Conservation (phyloP, 2,888 invertebrate genomes). For the Morpho achilles region DNA sequence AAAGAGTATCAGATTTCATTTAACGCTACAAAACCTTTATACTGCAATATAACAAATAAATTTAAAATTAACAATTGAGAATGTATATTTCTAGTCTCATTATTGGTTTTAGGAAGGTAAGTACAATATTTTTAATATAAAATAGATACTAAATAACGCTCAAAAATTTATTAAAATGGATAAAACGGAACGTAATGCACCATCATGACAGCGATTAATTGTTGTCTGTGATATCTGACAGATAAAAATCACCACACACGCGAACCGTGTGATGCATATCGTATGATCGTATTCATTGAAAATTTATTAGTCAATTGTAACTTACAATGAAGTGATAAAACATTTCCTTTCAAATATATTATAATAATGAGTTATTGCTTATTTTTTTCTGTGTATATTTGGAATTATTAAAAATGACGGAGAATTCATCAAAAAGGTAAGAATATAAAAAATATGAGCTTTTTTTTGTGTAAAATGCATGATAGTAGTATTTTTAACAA, state of each 20-base stretch:
- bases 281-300: conserved; percentile 11
- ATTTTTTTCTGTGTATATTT: conserved; percentile 38
- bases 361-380: conserved; percentile 50
- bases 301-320: conserved; percentile 5
- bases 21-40: not conserved
- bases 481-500: not conserved
- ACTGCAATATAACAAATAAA: too few species aligned
- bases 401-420: conserved; percentile 60
- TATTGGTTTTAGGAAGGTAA: too few species aligned
- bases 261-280: conserved; percentile 33
- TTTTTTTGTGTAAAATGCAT: too few species aligned
- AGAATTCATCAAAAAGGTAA: conserved; percentile 74
- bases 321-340: conserved; percentile 27
- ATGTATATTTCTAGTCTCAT: too few species aligned
- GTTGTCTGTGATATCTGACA: conserved; percentile 30
- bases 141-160: too few species aligned
- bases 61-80: too few species aligned
- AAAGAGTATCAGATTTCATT: conserved; percentile 11
- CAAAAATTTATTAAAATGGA: too few species aligned
- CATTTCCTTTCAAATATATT: conserved; percentile 12
- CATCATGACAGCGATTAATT: conserved; percentile 17
- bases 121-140: too few species aligned
- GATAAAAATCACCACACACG: conserved; percentile 21
- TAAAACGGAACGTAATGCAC: conserved; percentile 10
- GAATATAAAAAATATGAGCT: conserved; percentile 21